Conservation (phyloP, 1,140 invertebrate genomes). For the Drosophila albomicans region DNA sequence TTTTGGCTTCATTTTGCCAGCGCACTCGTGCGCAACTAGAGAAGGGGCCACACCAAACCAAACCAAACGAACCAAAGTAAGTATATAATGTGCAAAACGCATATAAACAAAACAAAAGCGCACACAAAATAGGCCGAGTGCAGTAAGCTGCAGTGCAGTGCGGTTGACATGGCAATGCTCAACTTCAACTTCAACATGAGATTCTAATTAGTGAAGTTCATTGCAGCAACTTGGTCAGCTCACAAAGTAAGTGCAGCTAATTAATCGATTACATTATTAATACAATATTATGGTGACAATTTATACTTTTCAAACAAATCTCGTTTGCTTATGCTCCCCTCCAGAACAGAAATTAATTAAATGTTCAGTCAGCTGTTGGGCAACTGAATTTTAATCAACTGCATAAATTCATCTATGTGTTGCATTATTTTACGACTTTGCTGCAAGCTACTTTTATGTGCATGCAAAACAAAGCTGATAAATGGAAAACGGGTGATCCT, state of each 20-base stretch:
- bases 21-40: constrained; percentile 55
- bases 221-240: constrained; percentile 11
- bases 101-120: constrained; percentile 58
- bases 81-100: constrained; percentile 69
- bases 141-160: constrained; percentile 46
- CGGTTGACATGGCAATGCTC: constrained; percentile 46
- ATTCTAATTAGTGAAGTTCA: constrained; percentile 32
- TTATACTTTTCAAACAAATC: not conserved
- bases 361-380: constrained; percentile 8
- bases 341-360: constrained; percentile 8
- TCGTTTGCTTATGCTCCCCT: not conserved
- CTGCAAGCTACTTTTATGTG: constrained; percentile 56
- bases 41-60: constrained; percentile 20
- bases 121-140: constrained; percentile 71
- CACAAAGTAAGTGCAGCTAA: constrained; percentile 14
- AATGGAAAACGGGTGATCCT: constrained; percentile 35
- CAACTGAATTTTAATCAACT: constrained; percentile 32
- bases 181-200: not conserved
- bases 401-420: constrained; percentile 25
- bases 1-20: constrained; percentile 77
- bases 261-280: constrained; percentile 16
- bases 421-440: constrained; percentile 47
- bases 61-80: constrained; percentile 34
- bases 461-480: constrained; percentile 38
- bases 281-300: not conserved